Evolutionary conservation across 2,888 invertebrate genomes (phyloP).

Genomic region (Latrodectus elegans): DNA sequence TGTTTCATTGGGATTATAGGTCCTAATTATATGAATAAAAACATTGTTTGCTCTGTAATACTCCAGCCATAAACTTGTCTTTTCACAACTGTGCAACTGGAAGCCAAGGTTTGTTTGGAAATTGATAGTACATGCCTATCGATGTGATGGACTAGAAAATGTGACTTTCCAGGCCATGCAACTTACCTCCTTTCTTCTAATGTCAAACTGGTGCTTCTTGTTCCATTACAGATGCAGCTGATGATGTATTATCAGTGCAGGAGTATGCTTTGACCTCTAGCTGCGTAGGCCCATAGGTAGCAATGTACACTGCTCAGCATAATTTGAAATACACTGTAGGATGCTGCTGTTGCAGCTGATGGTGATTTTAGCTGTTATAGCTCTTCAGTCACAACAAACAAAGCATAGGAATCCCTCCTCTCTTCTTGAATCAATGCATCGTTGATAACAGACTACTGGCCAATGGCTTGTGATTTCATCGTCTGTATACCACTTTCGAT

Average conservation of each 20-base stretch:
- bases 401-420: background rate
- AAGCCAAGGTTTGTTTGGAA: no score
- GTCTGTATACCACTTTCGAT: background rate
- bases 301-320: conserved; percentile 2
- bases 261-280: background rate
- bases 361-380: background rate
- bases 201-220: background rate
- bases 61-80: no score
- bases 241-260: background rate
- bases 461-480: background rate
- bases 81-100: no score
- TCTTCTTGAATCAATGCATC: background rate
- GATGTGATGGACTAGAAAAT: background rate
- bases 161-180: background rate
- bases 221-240: background rate
- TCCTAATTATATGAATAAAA: no score
- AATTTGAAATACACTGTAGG: background rate
- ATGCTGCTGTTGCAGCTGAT: background rate
- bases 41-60: no score
- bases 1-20: no score
- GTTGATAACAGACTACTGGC: background rate
- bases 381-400: background rate
- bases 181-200: background rate
- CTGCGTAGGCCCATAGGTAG: background rate
- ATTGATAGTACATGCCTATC: no score